Evolutionary conservation across 2,797 vertebrate genomes (phyloP).

Genomic region (Megalops cyprinoides): DNA sequence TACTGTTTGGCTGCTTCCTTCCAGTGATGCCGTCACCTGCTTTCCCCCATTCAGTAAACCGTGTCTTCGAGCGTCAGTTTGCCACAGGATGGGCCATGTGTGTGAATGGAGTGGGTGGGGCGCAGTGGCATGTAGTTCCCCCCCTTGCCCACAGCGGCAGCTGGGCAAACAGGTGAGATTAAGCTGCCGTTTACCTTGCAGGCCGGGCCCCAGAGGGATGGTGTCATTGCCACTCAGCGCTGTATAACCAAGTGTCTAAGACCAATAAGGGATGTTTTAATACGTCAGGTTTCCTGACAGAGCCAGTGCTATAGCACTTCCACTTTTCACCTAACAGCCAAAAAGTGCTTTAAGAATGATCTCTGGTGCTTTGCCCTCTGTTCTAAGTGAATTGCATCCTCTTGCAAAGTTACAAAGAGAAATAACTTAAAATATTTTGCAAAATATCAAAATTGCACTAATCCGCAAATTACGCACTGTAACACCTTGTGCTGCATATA

Average conservation of each 20-base stretch:
- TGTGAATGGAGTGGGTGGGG: not conserved
- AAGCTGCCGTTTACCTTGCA: not conserved
- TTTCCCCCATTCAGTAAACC: not conserved
- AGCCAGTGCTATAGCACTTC: not conserved
- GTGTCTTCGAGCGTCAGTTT: too few species aligned
- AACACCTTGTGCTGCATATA: not conserved
- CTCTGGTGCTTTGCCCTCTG: not conserved
- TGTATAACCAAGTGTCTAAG: not conserved
- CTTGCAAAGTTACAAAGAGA: too few species aligned
- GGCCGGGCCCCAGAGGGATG: not conserved
- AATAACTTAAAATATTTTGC: too few species aligned
- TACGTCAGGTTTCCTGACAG: slow-evolving; percentile 11
- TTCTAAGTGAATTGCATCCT: too few species aligned
- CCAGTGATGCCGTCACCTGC: not conserved
- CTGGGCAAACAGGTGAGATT: not conserved
- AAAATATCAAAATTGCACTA: not conserved
- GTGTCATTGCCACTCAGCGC: not conserved
- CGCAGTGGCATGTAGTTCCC: not conserved
- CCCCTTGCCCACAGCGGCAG: not conserved
- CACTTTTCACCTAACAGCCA: not conserved
- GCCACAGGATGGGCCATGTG: not conserved
- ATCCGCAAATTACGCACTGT: not conserved
- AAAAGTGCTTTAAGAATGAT: not conserved
- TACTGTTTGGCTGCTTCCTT: not conserved
- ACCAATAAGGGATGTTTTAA: not conserved